Base-by-base conservation (phyloP, 1,140 invertebrate species). In the Rhopalosiphum maidis region DNA sequence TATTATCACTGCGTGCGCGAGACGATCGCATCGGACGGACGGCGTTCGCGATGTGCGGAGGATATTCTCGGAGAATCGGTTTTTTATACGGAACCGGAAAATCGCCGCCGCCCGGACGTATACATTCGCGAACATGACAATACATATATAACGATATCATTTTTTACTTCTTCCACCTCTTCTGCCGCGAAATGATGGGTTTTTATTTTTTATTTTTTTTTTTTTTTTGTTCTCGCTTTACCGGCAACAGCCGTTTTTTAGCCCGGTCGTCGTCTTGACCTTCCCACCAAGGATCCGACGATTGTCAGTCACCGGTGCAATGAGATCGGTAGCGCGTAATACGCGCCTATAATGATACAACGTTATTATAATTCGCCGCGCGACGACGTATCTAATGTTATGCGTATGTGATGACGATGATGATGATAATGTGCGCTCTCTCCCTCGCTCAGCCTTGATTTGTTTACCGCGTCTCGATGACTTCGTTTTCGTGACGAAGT, bases 221-320 rank as follows among this genome's bases (percentile, higher is more conserved):
- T 41, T 85, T 7, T 87, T 89, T 55, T 15, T 35, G 46, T 87
- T 15, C 1, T 48, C 4, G 48, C 5, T 60, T 60, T 68, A 30
- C 37, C 41, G 41, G 41, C 83, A 23, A 23, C 23, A 15, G 9
- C 37, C 82, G 37, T 37, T 23, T 85, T 41, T 41, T 18, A 5
- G 85, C 41, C 23, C 85, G 23, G 22, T 35, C 77, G 37, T 37
- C 88, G 55, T 68, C 55, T 11, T 25, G 89, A 43, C 89, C 89
- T 90, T 90, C 89, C 89, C 89, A 43, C 89, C 89, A 90, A 90
- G 54, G 54, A 90, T 60, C 87, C 37, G 30, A 25, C 46, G 83
- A 25, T 15, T 55, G 48, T 41, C 89, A 51, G 87, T 48, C 43
- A 6, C 9, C 41, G 54, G 25, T 37, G 51, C 51, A 54, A 37